Evolutionary conservation across 2,113 vertebrate genomes (phyloP), one percentile per base, ranked within the genome.

Genomic region (Alethe diademata): DNA sequence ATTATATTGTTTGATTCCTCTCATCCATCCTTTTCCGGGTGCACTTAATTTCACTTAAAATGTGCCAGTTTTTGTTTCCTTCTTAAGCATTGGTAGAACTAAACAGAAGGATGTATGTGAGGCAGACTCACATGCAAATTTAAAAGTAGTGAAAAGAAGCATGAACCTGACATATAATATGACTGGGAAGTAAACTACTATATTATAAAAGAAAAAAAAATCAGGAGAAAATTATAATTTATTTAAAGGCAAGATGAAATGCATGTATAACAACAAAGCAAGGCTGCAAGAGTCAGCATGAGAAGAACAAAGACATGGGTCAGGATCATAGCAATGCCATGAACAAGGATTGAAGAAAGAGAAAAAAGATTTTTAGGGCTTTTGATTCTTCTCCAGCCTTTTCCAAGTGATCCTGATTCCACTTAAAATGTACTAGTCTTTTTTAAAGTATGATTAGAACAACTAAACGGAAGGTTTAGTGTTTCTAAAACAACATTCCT

Each of bases 161-260:
- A 38, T 20, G 33, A 65, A 51, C 5, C 2, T 73, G 12, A 35
- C 12, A 29, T 50, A 62, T 11, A 76, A 75, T 54, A 33, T 43
- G 28, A 74, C 24, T 43, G 4, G 1, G n/a, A 76, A 29, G 3
- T 38, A 70, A 84, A 48, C 8, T 61, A 47, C 22, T 57, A 7
- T 31, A 58, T 23, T 48, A 14, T 6, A 36, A 28, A 65, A 45
- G 23, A 31, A 45, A 42, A 85, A 50, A 9, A 29, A 23, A n/a
- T 6, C 9, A 42, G 20, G 8, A 43, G 2, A 80, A 50, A 60
- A 51, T 12, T 4, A 20, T 2, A 0, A 10, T 20, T 70, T 83
- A 26, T 79, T 67, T 23, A 42, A 91, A 75, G 35, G 40, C 9
- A 57, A 71, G n/a, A 48, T 54, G 5, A 79, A 75, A 64, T 81